These are phyloP conservation scores for Sinocyclocheilus anshuiensis DNA, from an alignment of 2,113 vertebrate genomes.

Conservation along the genomic window DNA sequence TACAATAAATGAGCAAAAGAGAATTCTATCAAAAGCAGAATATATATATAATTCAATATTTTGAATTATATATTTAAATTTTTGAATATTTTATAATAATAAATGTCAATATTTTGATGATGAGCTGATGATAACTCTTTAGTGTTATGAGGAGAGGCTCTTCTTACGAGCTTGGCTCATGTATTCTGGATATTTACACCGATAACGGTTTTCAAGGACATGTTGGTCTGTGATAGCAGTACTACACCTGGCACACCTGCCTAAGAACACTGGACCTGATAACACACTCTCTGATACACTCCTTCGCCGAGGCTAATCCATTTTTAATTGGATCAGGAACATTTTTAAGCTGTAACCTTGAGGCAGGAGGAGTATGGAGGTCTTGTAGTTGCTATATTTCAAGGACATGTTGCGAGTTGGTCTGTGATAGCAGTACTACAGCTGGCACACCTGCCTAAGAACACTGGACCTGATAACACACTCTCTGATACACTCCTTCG, in stretches of 20 bases:
- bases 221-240: conserved; percentile 1
- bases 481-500: conserved; percentile 13
- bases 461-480: conserved; percentile 27
- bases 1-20: too few species aligned
- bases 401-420: background rate
- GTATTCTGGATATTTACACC: conserved; percentile 8
- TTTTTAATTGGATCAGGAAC: conserved; percentile 46
- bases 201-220: conserved; percentile 1
- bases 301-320: conserved; percentile 22
- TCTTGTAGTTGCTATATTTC: conserved; percentile 32
- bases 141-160: background rate
- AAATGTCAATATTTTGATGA: background rate
- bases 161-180: background rate
- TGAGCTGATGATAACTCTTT: background rate
- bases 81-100: too few species aligned
- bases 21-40: too few species aligned
- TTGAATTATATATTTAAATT: too few species aligned
- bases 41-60: too few species aligned
- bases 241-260: conserved; percentile 9
- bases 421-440: background rate
- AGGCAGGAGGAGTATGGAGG: background rate
- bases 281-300: conserved; percentile 29
- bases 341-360: conserved; percentile 47
- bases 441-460: conserved; percentile 3
- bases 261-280: conserved; percentile 14